These are phyloP conservation scores for Hyphantria cunea DNA, from an alignment of 1,140 invertebrate species.

Conservation along the genomic window DNA sequence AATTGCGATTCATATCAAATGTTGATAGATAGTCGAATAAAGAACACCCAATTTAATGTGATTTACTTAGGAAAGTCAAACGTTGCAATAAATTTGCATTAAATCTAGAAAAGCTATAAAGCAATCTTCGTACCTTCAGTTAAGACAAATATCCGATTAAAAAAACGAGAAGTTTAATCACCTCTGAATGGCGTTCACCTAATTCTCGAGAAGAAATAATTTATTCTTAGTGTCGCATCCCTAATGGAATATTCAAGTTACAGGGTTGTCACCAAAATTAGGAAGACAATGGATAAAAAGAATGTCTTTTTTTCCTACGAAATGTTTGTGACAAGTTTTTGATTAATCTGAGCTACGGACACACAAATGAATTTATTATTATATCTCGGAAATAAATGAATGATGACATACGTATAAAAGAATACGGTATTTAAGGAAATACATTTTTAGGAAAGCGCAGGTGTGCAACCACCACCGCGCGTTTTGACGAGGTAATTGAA, in stretches of 20 bases:
- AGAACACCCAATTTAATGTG: not conserved
- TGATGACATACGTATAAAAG: not conserved
- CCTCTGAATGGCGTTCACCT: slow-evolving; percentile 53
- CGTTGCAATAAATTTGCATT: slow-evolving; percentile 5
- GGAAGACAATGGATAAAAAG: slow-evolving; percentile 25
- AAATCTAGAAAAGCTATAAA: slow-evolving; percentile 1
- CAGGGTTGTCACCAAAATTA: slow-evolving; percentile 37
- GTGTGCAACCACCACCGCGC: too few relatives aligned
- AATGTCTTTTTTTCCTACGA: slow-evolving; percentile 20
- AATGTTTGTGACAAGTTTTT: slow-evolving; percentile 33
- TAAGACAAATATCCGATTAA: slow-evolving; percentile 46
- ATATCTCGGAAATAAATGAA: slow-evolving; percentile 21
- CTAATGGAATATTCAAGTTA: slow-evolving; percentile 67
- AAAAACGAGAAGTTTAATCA: slow-evolving; percentile 51
- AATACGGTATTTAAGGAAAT: slow-evolving; percentile 10
- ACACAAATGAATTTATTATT: slow-evolving; percentile 31
- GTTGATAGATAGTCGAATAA: not conserved
- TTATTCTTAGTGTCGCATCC: slow-evolving; percentile 56
- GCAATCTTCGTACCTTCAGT: slow-evolving; percentile 6
- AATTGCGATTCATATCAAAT: not conserved
- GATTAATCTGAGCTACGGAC: slow-evolving; percentile 23
- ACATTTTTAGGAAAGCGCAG: not conserved
- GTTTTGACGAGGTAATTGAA: too few relatives aligned
- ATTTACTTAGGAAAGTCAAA: not conserved
- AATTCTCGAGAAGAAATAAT: slow-evolving; percentile 60